A percentile compares a stretch with the other conserved stretches of the same genome.
Evolutionary conservation across 2,797 vertebrate species (phyloP).

Genomic region (Lateolabrax maculatus): DNA sequence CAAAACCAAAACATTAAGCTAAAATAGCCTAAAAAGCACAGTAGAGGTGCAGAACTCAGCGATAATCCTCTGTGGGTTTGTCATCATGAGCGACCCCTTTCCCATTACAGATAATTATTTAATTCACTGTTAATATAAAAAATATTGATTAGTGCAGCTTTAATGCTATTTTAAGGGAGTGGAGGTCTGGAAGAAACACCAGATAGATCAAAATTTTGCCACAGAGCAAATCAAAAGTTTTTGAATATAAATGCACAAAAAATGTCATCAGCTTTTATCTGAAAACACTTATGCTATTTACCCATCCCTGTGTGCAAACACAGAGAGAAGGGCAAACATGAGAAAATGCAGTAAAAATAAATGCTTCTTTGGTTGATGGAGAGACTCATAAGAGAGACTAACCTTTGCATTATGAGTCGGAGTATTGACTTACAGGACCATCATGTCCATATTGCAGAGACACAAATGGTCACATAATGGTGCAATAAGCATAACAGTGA

Average conservation of each 20-base stretch:
- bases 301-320: neutral
- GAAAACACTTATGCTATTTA: neutral
- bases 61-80: neutral
- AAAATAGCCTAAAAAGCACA: neutral
- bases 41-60: neutral
- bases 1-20: neutral
- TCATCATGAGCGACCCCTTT: neutral
- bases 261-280: neutral
- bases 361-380: constrained; percentile 13
- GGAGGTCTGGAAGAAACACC: too few relatives aligned
- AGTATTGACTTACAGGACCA: constrained; percentile 46
- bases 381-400: constrained; percentile 31
- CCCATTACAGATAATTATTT: neutral
- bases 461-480: constrained; percentile 64
- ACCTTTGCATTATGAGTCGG: constrained; percentile 27
- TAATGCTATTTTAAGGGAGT: too few relatives aligned
- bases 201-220: too few relatives aligned
- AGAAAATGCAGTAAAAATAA: constrained; percentile 1
- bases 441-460: constrained; percentile 40
- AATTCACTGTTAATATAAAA: neutral
- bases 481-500: constrained; percentile 54
- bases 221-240: too few relatives aligned
- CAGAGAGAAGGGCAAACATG: neutral
- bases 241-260: neutral
- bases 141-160: neutral